Evolutionary conservation across 1,140 invertebrate genomes (phyloP), one percentile per base, ranked within the genome.

Genomic region (Micrasema minimum): DNA sequence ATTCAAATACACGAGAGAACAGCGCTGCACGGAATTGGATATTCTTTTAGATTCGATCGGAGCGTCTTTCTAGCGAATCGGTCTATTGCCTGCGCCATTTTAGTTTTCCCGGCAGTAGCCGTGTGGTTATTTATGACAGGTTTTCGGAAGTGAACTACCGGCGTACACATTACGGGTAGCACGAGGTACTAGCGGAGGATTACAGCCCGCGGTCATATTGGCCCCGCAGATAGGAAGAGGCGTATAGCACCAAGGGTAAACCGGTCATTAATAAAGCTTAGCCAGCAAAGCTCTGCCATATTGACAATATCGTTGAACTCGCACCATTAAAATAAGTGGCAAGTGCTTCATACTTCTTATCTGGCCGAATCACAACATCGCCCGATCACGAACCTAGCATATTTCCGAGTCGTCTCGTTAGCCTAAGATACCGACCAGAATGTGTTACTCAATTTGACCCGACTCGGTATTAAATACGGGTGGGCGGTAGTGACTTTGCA

Each of bases 301-400:
- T 64, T 64, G 59, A 64, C 59, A 64, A 46, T 59, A 46, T 45
- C 59, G 59, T 64, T 46, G 59, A 64, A 64, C 59, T 64, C 45
- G 59, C 16, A 41, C 26, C 43, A 64, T 64, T 64, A 64, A 64
- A 45, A 16, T 43, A 62, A 45, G 59, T 64, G 51, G 23, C 16
- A 26, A 46, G 43, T 46, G 51, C 51, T 37, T n/a, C 3, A 55
- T 31, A 55, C 51, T 55, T 55, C 12, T 55, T 55, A 55, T 37
- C 26, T 55, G 55, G 16, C 37, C 18, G 37, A 38, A 59, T 59
- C 55, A 22, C 55, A 38, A 38, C 18, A 26, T 53, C 50, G 26
- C 50, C 10, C 22, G 2, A 31, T 35, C 12, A 23, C 37, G n/a
- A 26, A 12, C n/a, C 51, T 16, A 4, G 51, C 11, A 5, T 12